These are phyloP conservation scores for Sciurus vulgaris DNA, from an alignment of 2,797 vertebrate genomes.

Conservation along the genomic window DNA sequence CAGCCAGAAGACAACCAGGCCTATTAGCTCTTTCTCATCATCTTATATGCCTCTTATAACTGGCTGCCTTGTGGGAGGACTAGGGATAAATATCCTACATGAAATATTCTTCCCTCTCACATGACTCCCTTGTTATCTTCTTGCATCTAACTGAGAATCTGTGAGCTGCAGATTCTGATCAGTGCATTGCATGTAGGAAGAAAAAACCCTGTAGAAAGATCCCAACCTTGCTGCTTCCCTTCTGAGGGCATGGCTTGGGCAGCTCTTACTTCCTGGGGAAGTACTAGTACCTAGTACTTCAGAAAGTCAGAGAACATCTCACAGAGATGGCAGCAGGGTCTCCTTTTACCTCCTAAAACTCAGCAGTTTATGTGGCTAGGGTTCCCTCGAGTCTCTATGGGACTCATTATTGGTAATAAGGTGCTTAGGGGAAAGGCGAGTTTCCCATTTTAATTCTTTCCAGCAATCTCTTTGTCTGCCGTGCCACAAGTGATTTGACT, in stretches of 20 bases:
- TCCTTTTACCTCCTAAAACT: conserved; percentile 43
- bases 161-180: conserved; percentile 53
- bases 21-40: conserved; percentile 49
- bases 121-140: conserved; percentile 15
- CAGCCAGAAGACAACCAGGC: conserved; percentile 50
- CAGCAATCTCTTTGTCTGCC: conserved; percentile 42
- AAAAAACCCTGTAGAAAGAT: conserved; percentile 39
- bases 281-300: conserved; percentile 29
- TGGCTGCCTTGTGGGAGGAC: conserved; percentile 38
- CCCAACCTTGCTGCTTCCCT: conserved; percentile 58
- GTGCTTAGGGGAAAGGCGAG: background rate
- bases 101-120: conserved; percentile 41
- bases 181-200: conserved; percentile 48
- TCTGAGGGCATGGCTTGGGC: conserved; percentile 50
- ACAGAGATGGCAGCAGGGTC: conserved; percentile 19
- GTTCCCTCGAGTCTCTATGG: conserved; percentile 10
- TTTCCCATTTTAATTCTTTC: conserved; percentile 57
- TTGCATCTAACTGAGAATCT: conserved; percentile 57
- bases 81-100: conserved; percentile 22
- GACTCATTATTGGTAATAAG: background rate
- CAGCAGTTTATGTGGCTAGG: conserved; percentile 13
- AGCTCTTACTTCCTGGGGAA: conserved; percentile 41
- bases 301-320: conserved; percentile 53
- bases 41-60: conserved; percentile 49
- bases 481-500: conserved; percentile 59